phyloP scores from a whole-genome alignment of 23 tunicate genomes.

The Halocynthia aurantium region DNA sequence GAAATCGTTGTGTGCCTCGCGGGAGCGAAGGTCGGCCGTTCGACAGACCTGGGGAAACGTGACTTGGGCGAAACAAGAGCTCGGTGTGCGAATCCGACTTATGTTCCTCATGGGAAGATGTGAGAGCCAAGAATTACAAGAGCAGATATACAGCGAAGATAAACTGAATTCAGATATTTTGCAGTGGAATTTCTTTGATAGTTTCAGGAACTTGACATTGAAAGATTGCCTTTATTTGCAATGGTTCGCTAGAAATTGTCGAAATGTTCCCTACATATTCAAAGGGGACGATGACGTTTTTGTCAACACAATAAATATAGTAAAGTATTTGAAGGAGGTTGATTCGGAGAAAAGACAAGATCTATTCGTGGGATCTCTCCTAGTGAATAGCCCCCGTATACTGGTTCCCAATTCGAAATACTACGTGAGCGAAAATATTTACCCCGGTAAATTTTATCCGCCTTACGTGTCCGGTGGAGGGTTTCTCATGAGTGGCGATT shows the following conservation, averaged over 20 bases:
- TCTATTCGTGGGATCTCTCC: conserved; percentile 58
- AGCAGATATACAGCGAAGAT: conserved; percentile 31
- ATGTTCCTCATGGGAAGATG: conserved; percentile 67
- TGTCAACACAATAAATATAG: conserved; percentile 60
- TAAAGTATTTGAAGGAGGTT: conserved; percentile 26
- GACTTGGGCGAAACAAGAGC: conserved; percentile 22
- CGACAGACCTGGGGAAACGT: conserved; percentile 68
- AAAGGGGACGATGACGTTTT: conserved; percentile 90
- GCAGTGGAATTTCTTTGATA: conserved; percentile 81
- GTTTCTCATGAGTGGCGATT: conserved; percentile 53
- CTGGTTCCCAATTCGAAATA: conserved; percentile 73
- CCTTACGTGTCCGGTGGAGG: conserved; percentile 96
- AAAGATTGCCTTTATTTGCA: conserved; percentile 80
- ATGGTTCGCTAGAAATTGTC: conserved; percentile 54
- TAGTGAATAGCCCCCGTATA: conserved; percentile 58
- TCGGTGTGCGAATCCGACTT: conserved; percentile 26
- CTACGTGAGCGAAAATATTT: conserved; percentile 64
- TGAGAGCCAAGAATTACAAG: background rate
- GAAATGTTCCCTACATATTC: conserved; percentile 56
- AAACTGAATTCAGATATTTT: conserved; percentile 33
- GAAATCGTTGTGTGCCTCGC: conserved; percentile 50
- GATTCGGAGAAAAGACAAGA: conserved; percentile 6
- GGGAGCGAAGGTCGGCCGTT: conserved; percentile 51
- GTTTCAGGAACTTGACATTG: conserved; percentile 65
- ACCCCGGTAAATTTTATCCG: conserved; percentile 71